Percentiles rank a stretch among this genome's conserved stretches.
Conservation (phyloP, 2,797 vertebrate genomes). For the Peromyscus melanophrys region DNA sequence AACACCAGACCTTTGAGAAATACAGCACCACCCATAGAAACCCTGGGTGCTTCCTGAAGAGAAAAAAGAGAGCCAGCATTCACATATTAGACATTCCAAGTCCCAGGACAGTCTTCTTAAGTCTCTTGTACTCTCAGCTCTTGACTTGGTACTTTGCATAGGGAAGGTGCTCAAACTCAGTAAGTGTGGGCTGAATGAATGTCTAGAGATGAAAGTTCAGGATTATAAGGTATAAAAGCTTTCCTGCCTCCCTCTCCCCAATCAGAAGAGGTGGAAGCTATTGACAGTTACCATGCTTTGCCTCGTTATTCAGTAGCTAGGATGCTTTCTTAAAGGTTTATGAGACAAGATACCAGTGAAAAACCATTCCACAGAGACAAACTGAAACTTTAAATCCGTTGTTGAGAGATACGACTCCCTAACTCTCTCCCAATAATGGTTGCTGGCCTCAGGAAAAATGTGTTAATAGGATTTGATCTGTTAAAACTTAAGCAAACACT, state of each 20-base stretch:
- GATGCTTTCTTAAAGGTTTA: slow-evolving; percentile 27
- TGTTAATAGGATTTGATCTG: slow-evolving; percentile 75
- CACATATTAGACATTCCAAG: neutral
- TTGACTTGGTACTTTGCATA: neutral
- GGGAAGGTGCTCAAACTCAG: neutral
- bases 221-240: neutral
- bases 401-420: slow-evolving; percentile 16
- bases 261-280: neutral
- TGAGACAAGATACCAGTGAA: slow-evolving; percentile 9
- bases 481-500: slow-evolving; percentile 76
- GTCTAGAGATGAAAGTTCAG: neutral
- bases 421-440: neutral
- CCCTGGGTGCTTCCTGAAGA: neutral
- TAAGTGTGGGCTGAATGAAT: neutral
- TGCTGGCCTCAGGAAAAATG: slow-evolving; percentile 65
- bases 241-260: neutral
- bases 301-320: slow-evolving; percentile 46
- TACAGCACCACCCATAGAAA: neutral
- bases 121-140: neutral
- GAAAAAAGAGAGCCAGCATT: neutral
- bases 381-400: slow-evolving; percentile 26
- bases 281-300: neutral
- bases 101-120: neutral
- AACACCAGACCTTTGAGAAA: slow-evolving; percentile 17
- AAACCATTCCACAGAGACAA: slow-evolving; percentile 70